Percentiles rank a stretch among this genome's conserved stretches.
Conservation (phyloP, 2,797 vertebrate species). For the Paramormyrops hopkinsi region DNA sequence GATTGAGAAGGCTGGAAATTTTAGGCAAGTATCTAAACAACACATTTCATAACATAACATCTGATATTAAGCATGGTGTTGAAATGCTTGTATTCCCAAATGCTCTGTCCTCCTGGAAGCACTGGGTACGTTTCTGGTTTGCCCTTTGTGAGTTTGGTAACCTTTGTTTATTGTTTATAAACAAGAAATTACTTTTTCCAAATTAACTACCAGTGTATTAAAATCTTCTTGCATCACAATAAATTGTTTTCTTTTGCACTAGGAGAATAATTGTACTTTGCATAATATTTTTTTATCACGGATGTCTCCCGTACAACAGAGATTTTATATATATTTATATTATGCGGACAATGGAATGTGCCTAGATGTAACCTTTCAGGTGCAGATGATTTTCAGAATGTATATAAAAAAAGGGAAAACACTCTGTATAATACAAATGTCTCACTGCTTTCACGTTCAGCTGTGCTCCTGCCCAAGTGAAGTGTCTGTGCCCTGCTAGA, state of each 20-base stretch:
- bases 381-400: not conserved
- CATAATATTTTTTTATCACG: not conserved
- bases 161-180: not conserved
- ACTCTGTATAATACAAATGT: not conserved
- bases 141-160: not conserved
- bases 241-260: not conserved
- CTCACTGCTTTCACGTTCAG: not conserved
- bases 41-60: not conserved
- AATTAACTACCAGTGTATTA: not conserved
- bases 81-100: not conserved
- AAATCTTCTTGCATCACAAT: not conserved
- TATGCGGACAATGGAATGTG: not conserved
- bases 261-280: not conserved
- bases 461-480: too few species aligned
- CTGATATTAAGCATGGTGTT: not conserved
- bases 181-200: not conserved
- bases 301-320: not conserved
- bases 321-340: not conserved
- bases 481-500: not conserved
- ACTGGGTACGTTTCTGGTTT: not conserved
- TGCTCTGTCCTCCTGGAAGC: not conserved
- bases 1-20: slow-evolving; percentile 2
- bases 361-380: not conserved
- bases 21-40: not conserved
- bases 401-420: not conserved